Conservation (phyloP, 2,113 vertebrate genomes). For the Falcunculus frontatus region DNA sequence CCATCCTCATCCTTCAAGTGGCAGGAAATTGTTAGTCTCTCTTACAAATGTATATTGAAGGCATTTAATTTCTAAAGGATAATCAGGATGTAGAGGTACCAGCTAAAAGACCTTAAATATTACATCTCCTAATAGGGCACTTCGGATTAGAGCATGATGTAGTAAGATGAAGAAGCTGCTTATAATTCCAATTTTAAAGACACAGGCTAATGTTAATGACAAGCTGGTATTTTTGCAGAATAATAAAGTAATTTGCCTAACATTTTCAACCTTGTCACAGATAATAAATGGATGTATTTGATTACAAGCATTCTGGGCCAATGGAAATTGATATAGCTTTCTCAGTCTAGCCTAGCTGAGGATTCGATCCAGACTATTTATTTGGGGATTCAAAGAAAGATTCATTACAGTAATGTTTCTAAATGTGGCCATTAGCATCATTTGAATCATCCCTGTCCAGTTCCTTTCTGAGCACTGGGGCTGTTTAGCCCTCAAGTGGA, state of each 20-base stretch:
- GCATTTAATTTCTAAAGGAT: constrained; percentile 62
- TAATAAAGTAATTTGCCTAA: constrained; percentile 43
- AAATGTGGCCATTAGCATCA: neutral
- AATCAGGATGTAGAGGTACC: constrained; percentile 55
- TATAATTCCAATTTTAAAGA: constrained; percentile 31
- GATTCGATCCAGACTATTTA: neutral
- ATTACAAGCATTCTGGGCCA: neutral
- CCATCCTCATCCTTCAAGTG: constrained; percentile 49
- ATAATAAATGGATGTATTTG: constrained; percentile 32
- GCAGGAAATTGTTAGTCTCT: constrained; percentile 15
- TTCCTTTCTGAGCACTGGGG: neutral
- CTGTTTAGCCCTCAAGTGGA: neutral
- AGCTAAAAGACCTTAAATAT: constrained; percentile 53
- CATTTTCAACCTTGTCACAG: constrained; percentile 14
- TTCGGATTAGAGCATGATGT: constrained; percentile 28
- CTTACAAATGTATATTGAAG: constrained; percentile 40
- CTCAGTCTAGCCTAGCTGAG: neutral
- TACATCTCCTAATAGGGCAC: constrained; percentile 13
- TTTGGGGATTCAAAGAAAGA: neutral
- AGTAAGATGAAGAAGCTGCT: constrained; percentile 32
- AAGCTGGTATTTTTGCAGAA: constrained; percentile 16
- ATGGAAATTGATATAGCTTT: neutral
- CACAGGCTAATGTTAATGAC: constrained; percentile 21
- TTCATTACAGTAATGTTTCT: neutral
- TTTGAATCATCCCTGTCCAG: neutral